Conservation (phyloP, 2,113 vertebrate species). For the Malurus cyaneus region DNA sequence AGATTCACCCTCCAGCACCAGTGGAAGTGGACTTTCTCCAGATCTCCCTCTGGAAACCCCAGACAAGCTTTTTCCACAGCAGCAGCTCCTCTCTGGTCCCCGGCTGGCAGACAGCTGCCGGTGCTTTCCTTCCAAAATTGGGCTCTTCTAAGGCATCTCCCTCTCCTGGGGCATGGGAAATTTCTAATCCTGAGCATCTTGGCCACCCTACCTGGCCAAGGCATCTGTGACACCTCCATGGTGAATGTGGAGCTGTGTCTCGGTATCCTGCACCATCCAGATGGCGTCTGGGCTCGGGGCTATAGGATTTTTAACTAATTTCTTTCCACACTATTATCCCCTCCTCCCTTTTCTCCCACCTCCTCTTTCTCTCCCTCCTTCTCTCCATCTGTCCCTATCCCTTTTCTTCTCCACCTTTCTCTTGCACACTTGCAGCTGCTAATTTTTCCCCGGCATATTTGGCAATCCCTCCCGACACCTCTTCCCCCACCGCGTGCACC, state of each 20-base stretch:
- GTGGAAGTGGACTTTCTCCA: slow-evolving; percentile 22
- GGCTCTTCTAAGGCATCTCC: not conserved
- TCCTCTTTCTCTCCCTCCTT: slow-evolving; percentile 64
- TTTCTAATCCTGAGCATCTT: not conserved
- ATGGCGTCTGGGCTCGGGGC: slow-evolving; percentile 15
- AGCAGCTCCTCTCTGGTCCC: not conserved
- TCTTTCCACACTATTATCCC: slow-evolving; percentile 45
- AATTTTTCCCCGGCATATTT: slow-evolving; percentile 67
- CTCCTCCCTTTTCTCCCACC: slow-evolving; percentile 62
- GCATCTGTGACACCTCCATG: not conserved
- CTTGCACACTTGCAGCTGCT: slow-evolving; percentile 71
- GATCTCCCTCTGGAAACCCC: slow-evolving; percentile 1
- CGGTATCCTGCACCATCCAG: not conserved
- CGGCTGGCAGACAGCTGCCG: not conserved
- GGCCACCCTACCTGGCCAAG: not conserved
- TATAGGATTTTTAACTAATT: slow-evolving; percentile 18
- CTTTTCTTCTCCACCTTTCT: slow-evolving; percentile 59
- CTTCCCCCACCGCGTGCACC: too few relatives aligned
- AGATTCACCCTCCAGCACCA: not conserved
- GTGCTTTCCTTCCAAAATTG: not conserved
- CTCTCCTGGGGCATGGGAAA: not conserved
- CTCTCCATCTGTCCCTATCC: slow-evolving; percentile 75
- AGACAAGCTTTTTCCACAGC: not conserved
- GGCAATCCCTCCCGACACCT: slow-evolving; percentile 68
- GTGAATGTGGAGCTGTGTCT: not conserved